A percentile compares a stretch with the other conserved stretches of the same genome.
Conservation (phyloP, 2,888 invertebrate genomes). For the Luperina nickerlii region DNA sequence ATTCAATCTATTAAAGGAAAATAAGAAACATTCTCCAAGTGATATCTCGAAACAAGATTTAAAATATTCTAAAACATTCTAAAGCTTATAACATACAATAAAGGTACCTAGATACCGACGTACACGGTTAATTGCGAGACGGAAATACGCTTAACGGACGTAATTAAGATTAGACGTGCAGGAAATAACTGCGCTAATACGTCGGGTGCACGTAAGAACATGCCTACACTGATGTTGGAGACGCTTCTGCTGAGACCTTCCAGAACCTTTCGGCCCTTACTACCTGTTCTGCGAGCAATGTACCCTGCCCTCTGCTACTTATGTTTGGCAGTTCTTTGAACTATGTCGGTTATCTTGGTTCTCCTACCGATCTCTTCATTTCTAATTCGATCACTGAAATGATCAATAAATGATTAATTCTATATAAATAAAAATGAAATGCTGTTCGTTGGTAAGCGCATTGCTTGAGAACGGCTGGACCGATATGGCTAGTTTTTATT, state of each 20-base stretch:
- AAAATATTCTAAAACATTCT: slow-evolving; percentile 16
- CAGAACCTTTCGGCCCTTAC: too few species aligned
- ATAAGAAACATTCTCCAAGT: not conserved
- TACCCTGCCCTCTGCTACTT: too few species aligned
- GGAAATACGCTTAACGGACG: slow-evolving; percentile 64
- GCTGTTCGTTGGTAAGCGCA: not conserved
- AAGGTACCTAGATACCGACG: slow-evolving; percentile 37
- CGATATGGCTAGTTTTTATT: not conserved
- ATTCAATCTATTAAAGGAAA: not conserved
- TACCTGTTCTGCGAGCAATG: too few species aligned
- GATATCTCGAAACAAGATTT: not conserved
- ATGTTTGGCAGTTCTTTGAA: too few species aligned
- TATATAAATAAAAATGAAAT: not conserved
- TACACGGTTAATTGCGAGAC: slow-evolving; percentile 42
- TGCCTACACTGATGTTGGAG: slow-evolving; percentile 12
- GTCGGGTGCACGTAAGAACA: slow-evolving; percentile 41
- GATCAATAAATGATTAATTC: not conserved
- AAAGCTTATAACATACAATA: slow-evolving; percentile 43
- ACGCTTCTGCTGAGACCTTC: not conserved
- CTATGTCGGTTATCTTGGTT: too few species aligned
- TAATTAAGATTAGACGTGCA: slow-evolving; percentile 68
- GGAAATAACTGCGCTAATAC: slow-evolving; percentile 66
- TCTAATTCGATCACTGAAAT: too few species aligned
- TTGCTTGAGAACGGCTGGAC: not conserved
- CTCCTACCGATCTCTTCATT: too few species aligned